Percentiles rank a stretch among this genome's conserved stretches.
phyloP scores from a whole-genome alignment of 2,797 vertebrate genomes.

The Oreochromis mossambicus region DNA sequence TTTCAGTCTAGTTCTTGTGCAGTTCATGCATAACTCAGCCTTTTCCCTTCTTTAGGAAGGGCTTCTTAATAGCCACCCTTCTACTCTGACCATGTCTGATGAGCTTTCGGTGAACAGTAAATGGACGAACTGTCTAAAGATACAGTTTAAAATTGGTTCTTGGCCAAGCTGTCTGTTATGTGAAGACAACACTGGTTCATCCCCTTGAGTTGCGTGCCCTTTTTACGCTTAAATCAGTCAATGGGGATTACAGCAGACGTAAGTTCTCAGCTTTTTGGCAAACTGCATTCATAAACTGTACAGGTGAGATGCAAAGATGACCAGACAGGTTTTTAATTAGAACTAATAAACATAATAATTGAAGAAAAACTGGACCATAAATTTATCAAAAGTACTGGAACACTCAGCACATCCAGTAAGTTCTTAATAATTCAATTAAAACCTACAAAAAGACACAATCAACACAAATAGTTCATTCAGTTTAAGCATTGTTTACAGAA shows the following conservation, averaged over 20 bases:
- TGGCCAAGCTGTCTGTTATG: background rate
- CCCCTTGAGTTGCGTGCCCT: background rate
- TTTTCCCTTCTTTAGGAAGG: background rate
- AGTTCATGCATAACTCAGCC: background rate
- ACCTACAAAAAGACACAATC: background rate
- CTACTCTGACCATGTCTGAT: background rate
- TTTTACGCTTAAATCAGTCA: background rate
- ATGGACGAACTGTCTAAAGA: background rate
- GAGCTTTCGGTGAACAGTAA: background rate
- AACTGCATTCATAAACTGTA: background rate
- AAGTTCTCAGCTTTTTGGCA: background rate
- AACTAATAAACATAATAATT: background rate
- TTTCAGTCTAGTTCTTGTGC: background rate
- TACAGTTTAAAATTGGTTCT: background rate
- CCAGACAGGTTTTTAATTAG: background rate
- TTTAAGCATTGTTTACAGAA: background rate
- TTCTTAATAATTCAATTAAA: background rate
- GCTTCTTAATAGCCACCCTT: background rate
- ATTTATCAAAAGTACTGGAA: background rate
- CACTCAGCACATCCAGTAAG: background rate
- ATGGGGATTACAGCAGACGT: background rate
- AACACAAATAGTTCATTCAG: background rate
- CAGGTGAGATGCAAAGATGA: background rate
- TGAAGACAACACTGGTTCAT: background rate
- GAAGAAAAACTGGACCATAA: background rate